A percentile compares a stretch with the other conserved stretches of the same genome.
Evolutionary conservation across 1,140 invertebrate genomes (phyloP).

Genomic region (Lithobius niger): DNA sequence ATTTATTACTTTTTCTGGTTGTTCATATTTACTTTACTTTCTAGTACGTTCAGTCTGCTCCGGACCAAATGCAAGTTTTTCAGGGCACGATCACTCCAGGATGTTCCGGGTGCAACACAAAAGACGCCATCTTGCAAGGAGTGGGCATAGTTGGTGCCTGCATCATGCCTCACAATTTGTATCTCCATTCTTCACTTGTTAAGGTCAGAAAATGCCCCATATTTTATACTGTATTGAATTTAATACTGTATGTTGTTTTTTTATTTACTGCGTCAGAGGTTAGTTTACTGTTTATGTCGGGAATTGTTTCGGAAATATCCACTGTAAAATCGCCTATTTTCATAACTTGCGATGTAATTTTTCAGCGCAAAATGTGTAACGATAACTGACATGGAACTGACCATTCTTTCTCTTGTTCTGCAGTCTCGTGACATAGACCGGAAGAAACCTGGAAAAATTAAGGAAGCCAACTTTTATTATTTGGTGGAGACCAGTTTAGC

Average conservation of each 20-base stretch:
- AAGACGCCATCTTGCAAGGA: neutral
- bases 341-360: neutral
- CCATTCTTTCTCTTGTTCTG: conserved; percentile 22
- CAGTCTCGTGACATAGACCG: conserved; percentile 71
- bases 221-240: neutral
- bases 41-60: conserved; percentile 54
- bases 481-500: conserved; percentile 73
- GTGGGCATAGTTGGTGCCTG: neutral
- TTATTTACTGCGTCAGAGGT: neutral
- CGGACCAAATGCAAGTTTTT: neutral
- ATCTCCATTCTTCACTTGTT: conserved; percentile 6
- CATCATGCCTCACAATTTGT: conserved; percentile 6
- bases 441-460: conserved; percentile 49
- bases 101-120: neutral
- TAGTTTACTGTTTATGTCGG: too few relatives aligned
- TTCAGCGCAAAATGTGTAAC: neutral
- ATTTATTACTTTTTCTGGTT: too few relatives aligned
- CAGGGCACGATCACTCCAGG: neutral
- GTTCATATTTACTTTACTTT: conserved; percentile 25
- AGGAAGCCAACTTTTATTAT: conserved; percentile 78
- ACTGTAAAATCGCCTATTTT: neutral
- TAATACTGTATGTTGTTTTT: neutral
- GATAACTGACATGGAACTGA: neutral
- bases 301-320: neutral
- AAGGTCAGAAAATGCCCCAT: neutral